Evolutionary conservation across 2,113 vertebrate species (phyloP), one percentile per base, ranked within the genome.

Genomic region (Ictalurus furcatus): DNA sequence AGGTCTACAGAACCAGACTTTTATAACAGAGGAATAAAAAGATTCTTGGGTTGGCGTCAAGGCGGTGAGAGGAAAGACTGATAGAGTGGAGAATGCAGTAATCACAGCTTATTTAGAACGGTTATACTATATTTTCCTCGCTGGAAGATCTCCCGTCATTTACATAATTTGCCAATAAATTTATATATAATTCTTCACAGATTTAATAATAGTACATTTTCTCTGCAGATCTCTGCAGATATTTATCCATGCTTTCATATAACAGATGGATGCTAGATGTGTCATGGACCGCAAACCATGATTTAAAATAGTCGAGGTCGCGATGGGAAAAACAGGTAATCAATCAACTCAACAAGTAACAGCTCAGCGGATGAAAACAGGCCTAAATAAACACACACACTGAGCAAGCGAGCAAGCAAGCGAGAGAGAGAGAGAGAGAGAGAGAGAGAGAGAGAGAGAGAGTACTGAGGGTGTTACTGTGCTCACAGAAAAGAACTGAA

Each of bases 371-470:
- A 83, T 83, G 56, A 37, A 83, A 83, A 83, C 34, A 83, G 56
- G 7, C 81, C 58, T 84, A 63, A 63, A 61, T 63, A 84, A 84
- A 63, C 58, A 63, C 23, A 63, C 80, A 76, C 73, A 76, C 73
- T 9, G 1, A 78, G 28, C 0, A 1, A 17, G 13, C 7, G 0
- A 78, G 28, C 0, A 1, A 17, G 13, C 7, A 1, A 80, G 48
- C 30, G 28, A 54, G 76, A 48, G 23, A 48, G 74, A 54, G 19
- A 14, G 40, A 52, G 40, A 48, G 17, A 52, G 74, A 28, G 4
- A 16, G 4, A 48, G 23, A n/a, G 76, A 79, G 44, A 52, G 74
- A 12, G 11, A 12, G 19, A 25, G 73, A 44, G 30, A 40, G 34
- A 19, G 67, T 16, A n/a, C 4, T 34, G 17, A 71, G 12, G 65